These are phyloP conservation scores for Phoxinus phoxinus DNA, from an alignment of 2,113 vertebrate species.

Conservation along the genomic window DNA sequence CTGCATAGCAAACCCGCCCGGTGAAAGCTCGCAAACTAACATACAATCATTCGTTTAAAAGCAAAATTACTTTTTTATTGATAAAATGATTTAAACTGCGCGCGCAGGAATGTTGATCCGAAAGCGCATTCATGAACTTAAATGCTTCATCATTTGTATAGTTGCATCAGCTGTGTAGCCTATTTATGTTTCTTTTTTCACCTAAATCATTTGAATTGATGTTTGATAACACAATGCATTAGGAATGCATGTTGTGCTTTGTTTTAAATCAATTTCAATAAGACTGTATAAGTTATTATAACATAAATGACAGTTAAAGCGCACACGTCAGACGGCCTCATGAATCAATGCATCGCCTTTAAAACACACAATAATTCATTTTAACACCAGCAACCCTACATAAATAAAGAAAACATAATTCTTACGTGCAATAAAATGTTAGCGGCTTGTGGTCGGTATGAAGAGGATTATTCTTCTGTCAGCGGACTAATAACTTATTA, in stretches of 20 bases:
- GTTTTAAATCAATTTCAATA: background rate
- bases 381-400: background rate
- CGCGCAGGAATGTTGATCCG: background rate
- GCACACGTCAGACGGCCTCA: conserved; percentile 28
- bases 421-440: conserved; percentile 41
- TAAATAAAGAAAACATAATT: background rate
- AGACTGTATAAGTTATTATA: background rate
- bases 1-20: background rate
- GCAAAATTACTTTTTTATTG: background rate
- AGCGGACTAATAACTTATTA: conserved; percentile 37
- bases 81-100: background rate
- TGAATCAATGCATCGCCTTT: background rate
- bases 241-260: background rate
- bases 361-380: background rate
- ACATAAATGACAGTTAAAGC: background rate
- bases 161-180: background rate
- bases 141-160: background rate
- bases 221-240: background rate
- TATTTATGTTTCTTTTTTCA: background rate
- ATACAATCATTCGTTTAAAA: background rate
- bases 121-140: background rate
- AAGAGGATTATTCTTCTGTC: conserved; percentile 19
- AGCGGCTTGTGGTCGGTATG: background rate
- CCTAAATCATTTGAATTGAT: background rate
- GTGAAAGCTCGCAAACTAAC: background rate